Evolutionary conservation across 2,113 vertebrate species (phyloP), one percentile per base, ranked within the genome.

Genomic region (Morone saxatilis): DNA sequence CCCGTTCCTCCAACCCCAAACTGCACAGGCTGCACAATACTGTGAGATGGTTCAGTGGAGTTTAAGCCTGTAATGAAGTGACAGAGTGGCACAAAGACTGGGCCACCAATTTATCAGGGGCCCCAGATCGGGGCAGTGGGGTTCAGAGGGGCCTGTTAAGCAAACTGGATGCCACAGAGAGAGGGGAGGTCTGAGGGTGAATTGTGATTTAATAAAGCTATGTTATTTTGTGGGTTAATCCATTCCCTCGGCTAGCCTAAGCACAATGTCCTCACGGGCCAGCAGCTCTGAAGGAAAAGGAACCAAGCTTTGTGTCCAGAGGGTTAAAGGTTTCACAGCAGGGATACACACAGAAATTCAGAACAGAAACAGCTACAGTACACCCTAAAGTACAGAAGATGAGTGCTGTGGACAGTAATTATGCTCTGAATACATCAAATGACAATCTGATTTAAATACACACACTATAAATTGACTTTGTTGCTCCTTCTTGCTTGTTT

Each of bases 191-290:
- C 70, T 31, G 53, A 61, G 53, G 75, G 68, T 81, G 63, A 76
- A 63, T 72, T 84, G 82, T 86, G 57, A 87, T 90, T 89, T 90
- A 80, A 90, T 92, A 91, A 83, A 88, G 86, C 89, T 50, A 9
- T 88, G 90, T 85, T 94, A 77, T 92, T 91, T 91, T 88, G 56
- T 1, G 53, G 70, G 71, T 83, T 91, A 93, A 95, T 93, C 88
- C 85, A 51, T 76, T 56, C 47, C 6, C 57, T 73, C 10, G 54
- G 77, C 68, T 71, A 79, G 71, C 61, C 69, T 40, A 59, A 81
- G 77, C 79, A 65, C 51, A 85, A 88, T 81, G 72, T 89, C 73
- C 65, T 92, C 71, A 83, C 6, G 63, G 88, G 59, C 84, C 89
- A 89, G 78, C 80, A 51, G 75, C 71, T 86, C 63, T 62, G 67